Percentiles rank a stretch among this genome's conserved stretches.
phyloP scores from a whole-genome alignment of 2,797 vertebrate species.

The Brachymystax lenok region DNA sequence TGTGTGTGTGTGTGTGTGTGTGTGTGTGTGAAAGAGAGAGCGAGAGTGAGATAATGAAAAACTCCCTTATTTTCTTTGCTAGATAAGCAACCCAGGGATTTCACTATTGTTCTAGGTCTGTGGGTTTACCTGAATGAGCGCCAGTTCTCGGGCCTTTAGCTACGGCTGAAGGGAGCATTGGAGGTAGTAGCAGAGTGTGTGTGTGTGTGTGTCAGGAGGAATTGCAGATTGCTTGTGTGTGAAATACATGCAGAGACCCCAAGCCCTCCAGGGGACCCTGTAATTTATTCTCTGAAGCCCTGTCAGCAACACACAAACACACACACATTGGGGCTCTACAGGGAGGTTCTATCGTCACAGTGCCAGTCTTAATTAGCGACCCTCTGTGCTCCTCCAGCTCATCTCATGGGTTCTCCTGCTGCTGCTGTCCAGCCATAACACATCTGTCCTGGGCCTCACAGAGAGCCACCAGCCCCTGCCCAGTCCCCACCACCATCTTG shows the following conservation, averaged over 20 bases:
- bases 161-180: not conserved
- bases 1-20: conserved; percentile 7
- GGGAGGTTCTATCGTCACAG: conserved; percentile 39
- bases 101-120: conserved; percentile 2
- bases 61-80: not conserved
- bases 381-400: conserved; percentile 42
- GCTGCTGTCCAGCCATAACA: conserved; percentile 46
- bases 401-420: conserved; percentile 29
- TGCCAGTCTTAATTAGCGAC: conserved; percentile 61
- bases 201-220: conserved; percentile 23
- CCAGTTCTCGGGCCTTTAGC: not conserved
- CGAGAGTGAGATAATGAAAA: conserved; percentile 1
- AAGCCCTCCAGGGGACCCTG: conserved; percentile 55
- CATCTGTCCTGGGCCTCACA: conserved; percentile 45
- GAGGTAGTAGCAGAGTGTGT: conserved; percentile 10
- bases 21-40: not conserved
- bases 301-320: conserved; percentile 30
- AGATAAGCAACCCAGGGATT: not conserved
- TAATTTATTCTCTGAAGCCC: conserved; percentile 61
- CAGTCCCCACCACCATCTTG: not conserved
- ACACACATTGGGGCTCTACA: conserved; percentile 34
- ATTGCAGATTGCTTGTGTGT: conserved; percentile 60
- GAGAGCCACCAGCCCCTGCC: not conserved
- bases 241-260: conserved; percentile 64
- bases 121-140: not conserved